These are phyloP conservation scores for Pilophorus perplexus DNA, from an alignment of 2,888 invertebrate genomes.

Conservation along the genomic window DNA sequence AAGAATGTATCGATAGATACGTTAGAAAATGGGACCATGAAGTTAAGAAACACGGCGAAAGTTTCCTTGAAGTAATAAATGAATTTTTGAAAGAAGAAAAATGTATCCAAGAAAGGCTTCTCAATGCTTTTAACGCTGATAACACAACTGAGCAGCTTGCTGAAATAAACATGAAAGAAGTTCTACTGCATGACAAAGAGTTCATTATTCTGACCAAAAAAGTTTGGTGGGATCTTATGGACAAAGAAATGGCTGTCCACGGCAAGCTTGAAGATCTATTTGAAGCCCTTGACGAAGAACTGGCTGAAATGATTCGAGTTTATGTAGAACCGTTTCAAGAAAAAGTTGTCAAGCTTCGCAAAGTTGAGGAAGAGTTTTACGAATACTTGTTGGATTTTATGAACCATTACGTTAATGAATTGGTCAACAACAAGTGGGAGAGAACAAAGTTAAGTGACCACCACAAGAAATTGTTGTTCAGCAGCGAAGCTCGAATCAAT, in stretches of 20 bases:
- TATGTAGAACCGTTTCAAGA: conserved; percentile 28
- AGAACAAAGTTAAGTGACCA: conserved; percentile 1
- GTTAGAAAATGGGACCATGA: neutral
- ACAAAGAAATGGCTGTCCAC: conserved; percentile 24
- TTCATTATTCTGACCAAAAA: conserved; percentile 27
- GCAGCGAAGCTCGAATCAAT: conserved; percentile 1
- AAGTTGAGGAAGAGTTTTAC: conserved; percentile 29
- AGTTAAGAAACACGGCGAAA: conserved; percentile 4
- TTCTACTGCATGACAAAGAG: conserved; percentile 28
- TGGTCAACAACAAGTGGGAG: conserved; percentile 13
- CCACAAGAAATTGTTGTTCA: conserved; percentile 21
- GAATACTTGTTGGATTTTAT: conserved; percentile 30
- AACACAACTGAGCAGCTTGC: conserved; percentile 20
- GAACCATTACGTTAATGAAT: conserved; percentile 13
- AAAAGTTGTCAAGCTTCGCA: conserved; percentile 17
- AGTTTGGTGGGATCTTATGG: conserved; percentile 36
- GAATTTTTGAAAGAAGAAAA: conserved; percentile 4
- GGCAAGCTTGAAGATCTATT: conserved; percentile 29
- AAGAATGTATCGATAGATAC: conserved; percentile 18
- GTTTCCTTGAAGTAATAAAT: neutral
- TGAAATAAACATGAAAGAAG: conserved; percentile 35
- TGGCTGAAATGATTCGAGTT: neutral
- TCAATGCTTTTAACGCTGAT: conserved; percentile 16
- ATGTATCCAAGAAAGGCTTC: neutral
- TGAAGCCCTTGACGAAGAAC: conserved; percentile 8